These are phyloP conservation scores for Vanessa cardui DNA, from an alignment of 2,888 invertebrate genomes.

Conservation along the genomic window DNA sequence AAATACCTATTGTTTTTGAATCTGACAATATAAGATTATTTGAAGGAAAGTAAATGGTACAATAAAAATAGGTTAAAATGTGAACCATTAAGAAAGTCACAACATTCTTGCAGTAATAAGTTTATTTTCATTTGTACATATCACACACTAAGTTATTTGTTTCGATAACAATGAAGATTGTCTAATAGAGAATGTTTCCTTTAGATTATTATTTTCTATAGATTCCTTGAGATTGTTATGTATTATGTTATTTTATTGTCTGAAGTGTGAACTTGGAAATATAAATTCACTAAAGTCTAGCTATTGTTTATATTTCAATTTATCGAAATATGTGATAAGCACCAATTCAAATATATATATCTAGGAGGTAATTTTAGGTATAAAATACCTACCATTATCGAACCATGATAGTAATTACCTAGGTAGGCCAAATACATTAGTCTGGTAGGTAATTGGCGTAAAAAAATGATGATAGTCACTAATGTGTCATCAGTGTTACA, in stretches of 20 bases:
- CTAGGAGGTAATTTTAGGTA: neutral
- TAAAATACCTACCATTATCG: too few species aligned
- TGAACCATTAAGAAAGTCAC: neutral
- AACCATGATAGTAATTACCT: neutral
- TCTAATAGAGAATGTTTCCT: constrained; percentile 33
- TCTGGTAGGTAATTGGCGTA: neutral
- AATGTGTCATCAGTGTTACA: neutral
- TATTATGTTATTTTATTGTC: constrained; percentile 37
- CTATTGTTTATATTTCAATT: neutral
- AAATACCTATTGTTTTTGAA: too few species aligned
- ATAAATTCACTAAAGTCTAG: constrained; percentile 4
- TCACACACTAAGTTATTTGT: constrained; percentile 21
- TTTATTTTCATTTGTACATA: constrained; percentile 10
- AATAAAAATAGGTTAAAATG: too few species aligned
- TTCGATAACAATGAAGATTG: constrained; percentile 37
- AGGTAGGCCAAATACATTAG: neutral
- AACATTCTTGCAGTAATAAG: neutral
- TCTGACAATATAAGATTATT: too few species aligned
- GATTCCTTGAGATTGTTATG: constrained; percentile 31
- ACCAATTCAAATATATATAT: neutral
- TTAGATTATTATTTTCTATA: constrained; percentile 28
- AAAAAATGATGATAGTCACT: neutral
- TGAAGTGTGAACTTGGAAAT: constrained; percentile 20
- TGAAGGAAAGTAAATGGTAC: too few species aligned
- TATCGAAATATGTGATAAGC: neutral